Conservation (phyloP, 2,797 vertebrate species). For the Decapterus maruadsi region DNA sequence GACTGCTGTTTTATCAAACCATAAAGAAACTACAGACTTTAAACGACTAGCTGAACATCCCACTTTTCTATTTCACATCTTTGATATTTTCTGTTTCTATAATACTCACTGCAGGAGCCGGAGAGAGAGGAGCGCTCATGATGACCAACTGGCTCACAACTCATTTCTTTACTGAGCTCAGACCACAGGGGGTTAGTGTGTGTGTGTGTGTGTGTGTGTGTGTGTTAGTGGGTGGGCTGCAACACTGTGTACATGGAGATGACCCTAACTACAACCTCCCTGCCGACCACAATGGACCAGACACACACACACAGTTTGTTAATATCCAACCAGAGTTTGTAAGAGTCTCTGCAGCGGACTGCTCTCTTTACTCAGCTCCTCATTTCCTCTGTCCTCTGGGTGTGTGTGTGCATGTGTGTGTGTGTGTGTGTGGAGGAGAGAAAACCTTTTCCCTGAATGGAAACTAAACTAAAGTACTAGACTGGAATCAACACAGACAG, state of each 20-base stretch:
- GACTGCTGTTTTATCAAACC: too few relatives aligned
- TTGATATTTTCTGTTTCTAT: slow-evolving; percentile 1
- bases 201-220: slow-evolving; percentile 19
- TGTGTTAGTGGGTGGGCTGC: slow-evolving; percentile 59
- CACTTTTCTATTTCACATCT: background rate
- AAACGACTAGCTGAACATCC: too few relatives aligned
- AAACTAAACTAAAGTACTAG: background rate
- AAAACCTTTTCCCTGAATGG: background rate
- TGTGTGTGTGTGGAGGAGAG: background rate
- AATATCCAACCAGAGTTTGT: slow-evolving; percentile 51
- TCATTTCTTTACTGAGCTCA: slow-evolving; percentile 49
- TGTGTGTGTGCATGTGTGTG: slow-evolving; percentile 3
- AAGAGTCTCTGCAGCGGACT: slow-evolving; percentile 53
- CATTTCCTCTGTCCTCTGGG: background rate
- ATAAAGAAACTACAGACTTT: too few relatives aligned
- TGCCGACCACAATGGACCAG: slow-evolving; percentile 27
- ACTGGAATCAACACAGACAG: too few relatives aligned
- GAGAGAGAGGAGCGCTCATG: slow-evolving; percentile 59
- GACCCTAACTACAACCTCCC: slow-evolving; percentile 74
- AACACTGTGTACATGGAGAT: slow-evolving; percentile 76
- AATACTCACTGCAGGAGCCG: slow-evolving; percentile 66
- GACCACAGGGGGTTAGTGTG: slow-evolving; percentile 43
- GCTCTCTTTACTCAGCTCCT: slow-evolving; percentile 54
- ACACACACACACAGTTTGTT: slow-evolving; percentile 47
- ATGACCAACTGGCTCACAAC: slow-evolving; percentile 33